Evolutionary conservation across 1,140 invertebrate species (phyloP).

Genomic region (Solenopsis invicta): DNA sequence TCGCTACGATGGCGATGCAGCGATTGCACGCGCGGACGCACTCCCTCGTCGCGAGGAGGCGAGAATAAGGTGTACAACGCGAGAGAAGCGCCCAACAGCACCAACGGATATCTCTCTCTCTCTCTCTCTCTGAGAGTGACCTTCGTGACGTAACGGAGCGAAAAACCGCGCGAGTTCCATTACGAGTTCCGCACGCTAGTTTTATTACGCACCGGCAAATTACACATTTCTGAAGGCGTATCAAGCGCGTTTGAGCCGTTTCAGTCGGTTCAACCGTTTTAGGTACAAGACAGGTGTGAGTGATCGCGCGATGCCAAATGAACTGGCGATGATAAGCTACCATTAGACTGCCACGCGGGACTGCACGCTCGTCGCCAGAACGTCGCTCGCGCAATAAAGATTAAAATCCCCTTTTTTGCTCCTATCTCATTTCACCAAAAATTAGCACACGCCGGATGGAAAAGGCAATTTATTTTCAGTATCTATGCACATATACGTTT

Average conservation of each 20-base stretch:
- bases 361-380: background rate
- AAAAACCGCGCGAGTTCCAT: slow-evolving; percentile 41
- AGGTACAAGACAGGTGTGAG: slow-evolving; percentile 16
- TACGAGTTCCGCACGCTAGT: slow-evolving; percentile 42
- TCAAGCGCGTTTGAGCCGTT: slow-evolving; percentile 15
- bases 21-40: slow-evolving; percentile 49
- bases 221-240: slow-evolving; percentile 38
- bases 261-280: no score
- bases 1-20: slow-evolving; percentile 36
- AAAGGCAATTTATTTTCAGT: slow-evolving; percentile 9
- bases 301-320: slow-evolving; percentile 21
- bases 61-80: slow-evolving; percentile 15
- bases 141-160: slow-evolving; percentile 63
- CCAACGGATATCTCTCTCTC: no score
- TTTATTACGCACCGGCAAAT: slow-evolving; percentile 34
- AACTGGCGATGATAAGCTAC: slow-evolving; percentile 26
- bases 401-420: slow-evolving; percentile 42
- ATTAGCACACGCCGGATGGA: slow-evolving; percentile 2
- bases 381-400: slow-evolving; percentile 20
- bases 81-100: slow-evolving; percentile 17
- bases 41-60: slow-evolving; percentile 45
- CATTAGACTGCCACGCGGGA: slow-evolving; percentile 31
- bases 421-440: background rate
- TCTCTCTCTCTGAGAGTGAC: background rate
- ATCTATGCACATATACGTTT: background rate